Percentiles rank a stretch among this genome's conserved stretches.
These are phyloP conservation scores for Datnioides undecimradiatus DNA, from an alignment of 2,113 vertebrate species.

Conservation along the genomic window DNA sequence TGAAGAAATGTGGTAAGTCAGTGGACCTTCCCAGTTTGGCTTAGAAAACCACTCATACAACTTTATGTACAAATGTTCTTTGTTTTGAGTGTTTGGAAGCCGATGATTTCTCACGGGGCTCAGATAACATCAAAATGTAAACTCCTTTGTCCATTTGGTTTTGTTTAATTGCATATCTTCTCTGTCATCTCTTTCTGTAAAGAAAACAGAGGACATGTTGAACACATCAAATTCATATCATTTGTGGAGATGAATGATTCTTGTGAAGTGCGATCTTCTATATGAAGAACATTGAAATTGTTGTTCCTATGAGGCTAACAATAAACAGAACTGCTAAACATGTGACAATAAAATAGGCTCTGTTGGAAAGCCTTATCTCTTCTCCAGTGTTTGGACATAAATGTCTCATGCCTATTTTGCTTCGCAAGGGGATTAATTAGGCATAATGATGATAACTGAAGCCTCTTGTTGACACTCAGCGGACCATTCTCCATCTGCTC, in stretches of 20 bases:
- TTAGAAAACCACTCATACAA: slow-evolving; percentile 30
- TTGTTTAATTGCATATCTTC: slow-evolving; percentile 92
- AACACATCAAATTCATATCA: slow-evolving; percentile 6
- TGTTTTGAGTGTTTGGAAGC: slow-evolving; percentile 56
- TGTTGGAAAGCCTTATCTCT: slow-evolving; percentile 11
- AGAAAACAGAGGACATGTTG: slow-evolving; percentile 56
- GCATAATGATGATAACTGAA: slow-evolving; percentile 44
- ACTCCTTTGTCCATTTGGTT: slow-evolving; percentile 70
- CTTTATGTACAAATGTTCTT: slow-evolving; percentile 29
- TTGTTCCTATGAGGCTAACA: slow-evolving; percentile 12
- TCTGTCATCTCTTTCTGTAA: slow-evolving; percentile 94
- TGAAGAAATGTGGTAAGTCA: slow-evolving; percentile 21
- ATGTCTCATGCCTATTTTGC: slow-evolving; percentile 28
- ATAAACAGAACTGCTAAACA: not conserved
- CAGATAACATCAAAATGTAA: slow-evolving; percentile 69
- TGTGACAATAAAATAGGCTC: slow-evolving; percentile 27
- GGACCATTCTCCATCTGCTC: slow-evolving; percentile 32
- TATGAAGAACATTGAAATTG: not conserved
- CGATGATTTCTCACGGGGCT: slow-evolving; percentile 63
- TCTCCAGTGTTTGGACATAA: slow-evolving; percentile 20
- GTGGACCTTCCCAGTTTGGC: slow-evolving; percentile 15
- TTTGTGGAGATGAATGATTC: not conserved
- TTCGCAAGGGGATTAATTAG: not conserved
- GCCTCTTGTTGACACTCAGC: slow-evolving; percentile 41
- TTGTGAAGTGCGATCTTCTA: not conserved